A percentile compares a stretch with the other conserved stretches of the same genome.
Evolutionary conservation across 2,888 invertebrate species (phyloP).

Genomic region (Lasioglossum lativentre): DNA sequence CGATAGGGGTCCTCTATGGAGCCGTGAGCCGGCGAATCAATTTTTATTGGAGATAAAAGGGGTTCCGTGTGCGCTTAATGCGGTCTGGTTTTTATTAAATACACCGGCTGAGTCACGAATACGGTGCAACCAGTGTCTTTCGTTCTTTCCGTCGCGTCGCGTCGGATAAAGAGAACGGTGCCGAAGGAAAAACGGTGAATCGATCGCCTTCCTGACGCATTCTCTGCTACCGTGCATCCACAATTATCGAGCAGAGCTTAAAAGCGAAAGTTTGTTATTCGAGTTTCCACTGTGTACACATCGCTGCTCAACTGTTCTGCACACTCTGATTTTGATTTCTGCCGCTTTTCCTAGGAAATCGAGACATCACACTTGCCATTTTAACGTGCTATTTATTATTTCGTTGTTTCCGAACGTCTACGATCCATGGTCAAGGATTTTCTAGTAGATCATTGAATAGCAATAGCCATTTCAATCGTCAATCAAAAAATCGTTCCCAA

Average conservation of each 20-base stretch:
- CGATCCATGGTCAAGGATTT: no score
- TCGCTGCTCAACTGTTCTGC: not conserved
- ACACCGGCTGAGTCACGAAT: not conserved
- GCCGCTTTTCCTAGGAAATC: not conserved
- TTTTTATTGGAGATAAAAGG: constrained; percentile 2
- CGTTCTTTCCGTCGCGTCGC: not conserved
- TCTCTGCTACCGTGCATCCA: not conserved
- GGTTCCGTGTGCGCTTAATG: not conserved
- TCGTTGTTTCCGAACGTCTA: no score
- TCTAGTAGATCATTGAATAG: no score
- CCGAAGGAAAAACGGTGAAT: constrained; percentile 6
- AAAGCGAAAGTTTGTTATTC: constrained; percentile 4
- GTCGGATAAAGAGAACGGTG: not conserved
- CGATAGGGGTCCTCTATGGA: not conserved
- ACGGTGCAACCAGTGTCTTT: not conserved
- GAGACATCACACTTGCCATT: not conserved
- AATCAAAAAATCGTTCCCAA: no score
- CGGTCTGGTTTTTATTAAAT: constrained; percentile 1
- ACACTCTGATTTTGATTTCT: not conserved
- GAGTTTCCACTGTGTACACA: constrained; percentile 7
- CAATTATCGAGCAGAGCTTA: not conserved
- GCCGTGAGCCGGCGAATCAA: not conserved
- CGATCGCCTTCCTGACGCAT: not conserved
- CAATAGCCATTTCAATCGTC: no score
- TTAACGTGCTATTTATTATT: not conserved